Conservation (phyloP, 2,797 vertebrate species). For the Sebastes oblongus region DNA sequence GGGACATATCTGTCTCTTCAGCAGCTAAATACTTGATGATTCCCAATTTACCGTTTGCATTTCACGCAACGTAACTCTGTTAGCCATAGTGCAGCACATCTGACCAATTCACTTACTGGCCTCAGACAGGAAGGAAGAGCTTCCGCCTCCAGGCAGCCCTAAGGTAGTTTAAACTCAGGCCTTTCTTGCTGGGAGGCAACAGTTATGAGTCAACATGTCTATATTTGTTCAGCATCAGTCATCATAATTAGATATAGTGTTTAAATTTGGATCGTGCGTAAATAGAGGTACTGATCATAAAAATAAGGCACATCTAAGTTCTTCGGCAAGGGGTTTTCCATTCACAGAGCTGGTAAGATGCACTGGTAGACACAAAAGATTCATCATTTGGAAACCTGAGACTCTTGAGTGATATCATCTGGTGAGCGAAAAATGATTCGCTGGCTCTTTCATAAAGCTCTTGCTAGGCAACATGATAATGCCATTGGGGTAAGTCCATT, state of each 20-base stretch:
- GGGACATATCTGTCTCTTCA: neutral
- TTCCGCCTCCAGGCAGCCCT: neutral
- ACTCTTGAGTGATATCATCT: constrained; percentile 55
- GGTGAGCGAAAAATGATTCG: constrained; percentile 37
- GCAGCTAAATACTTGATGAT: neutral
- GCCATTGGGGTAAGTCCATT: constrained; percentile 59
- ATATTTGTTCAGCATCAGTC: neutral
- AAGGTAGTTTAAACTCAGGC: neutral
- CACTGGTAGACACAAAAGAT: constrained; percentile 41
- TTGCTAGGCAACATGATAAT: constrained; percentile 64
- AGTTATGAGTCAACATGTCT: neutral
- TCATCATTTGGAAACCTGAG: constrained; percentile 46
- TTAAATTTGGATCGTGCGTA: constrained; percentile 33
- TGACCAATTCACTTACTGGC: neutral
- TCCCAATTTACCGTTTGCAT: neutral
- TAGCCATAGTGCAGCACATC: neutral
- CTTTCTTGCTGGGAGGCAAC: neutral
- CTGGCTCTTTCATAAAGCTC: constrained; percentile 43
- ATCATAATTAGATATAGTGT: neutral
- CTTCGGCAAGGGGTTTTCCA: constrained; percentile 5
- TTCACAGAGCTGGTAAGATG: constrained; percentile 24
- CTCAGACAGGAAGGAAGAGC: neutral
- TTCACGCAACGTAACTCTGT: neutral
- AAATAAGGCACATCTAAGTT: constrained; percentile 1
- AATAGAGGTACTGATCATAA: constrained; percentile 7